phyloP scores from a whole-genome alignment of 1,140 invertebrate species.

The Uloborus diversus region DNA sequence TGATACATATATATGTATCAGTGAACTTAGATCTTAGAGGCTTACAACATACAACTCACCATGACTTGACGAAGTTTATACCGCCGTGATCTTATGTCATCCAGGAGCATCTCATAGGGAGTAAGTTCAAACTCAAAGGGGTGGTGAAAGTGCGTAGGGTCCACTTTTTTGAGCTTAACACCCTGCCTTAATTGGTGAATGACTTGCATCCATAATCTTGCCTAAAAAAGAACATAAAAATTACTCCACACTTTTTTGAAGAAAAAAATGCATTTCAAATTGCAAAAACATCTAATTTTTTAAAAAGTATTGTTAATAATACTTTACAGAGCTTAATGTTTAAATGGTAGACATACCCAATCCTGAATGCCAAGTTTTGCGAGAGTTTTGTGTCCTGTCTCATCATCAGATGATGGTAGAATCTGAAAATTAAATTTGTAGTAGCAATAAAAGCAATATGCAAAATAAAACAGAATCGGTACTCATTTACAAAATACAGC shows the following conservation, averaged over 20 bases:
- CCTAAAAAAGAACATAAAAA: conserved; percentile 70
- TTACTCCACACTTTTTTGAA: neutral
- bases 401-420: conserved; percentile 49
- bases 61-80: conserved; percentile 75
- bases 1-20: no score
- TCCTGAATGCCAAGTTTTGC: conserved; percentile 83
- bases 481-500: no score
- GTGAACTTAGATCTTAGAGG: no score
- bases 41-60: no score
- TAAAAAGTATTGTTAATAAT: no score
- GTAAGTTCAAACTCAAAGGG: conserved; percentile 90
- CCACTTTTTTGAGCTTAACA: conserved; percentile 91
- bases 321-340: no score
- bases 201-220: conserved; percentile 95
- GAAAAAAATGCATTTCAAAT: no score
- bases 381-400: conserved; percentile 67
- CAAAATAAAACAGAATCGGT: no score
- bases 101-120: conserved; percentile 97
- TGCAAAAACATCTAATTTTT: neutral
- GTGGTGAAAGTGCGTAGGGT: conserved; percentile 66
- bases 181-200: conserved; percentile 84
- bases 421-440: conserved; percentile 41
- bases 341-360: conserved; percentile 79
- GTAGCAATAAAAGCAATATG: no score
- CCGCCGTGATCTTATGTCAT: conserved; percentile 88